Conservation (phyloP, 2,888 invertebrate genomes). For the Torymus tubicola region DNA sequence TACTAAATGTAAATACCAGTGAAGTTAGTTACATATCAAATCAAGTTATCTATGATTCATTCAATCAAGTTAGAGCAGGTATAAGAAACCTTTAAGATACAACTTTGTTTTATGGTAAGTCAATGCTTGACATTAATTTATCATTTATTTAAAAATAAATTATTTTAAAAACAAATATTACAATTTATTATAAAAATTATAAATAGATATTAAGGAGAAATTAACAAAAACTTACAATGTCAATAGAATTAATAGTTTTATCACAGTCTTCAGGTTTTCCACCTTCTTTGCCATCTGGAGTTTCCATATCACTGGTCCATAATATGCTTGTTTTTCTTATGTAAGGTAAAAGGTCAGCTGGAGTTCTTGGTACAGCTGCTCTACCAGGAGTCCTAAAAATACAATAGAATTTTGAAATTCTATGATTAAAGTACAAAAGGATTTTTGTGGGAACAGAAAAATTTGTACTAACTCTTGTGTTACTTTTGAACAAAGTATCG, state of each 20-base stretch:
- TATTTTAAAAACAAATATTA: too few relatives aligned
- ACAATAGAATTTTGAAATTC: background rate
- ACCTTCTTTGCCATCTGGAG: constrained; percentile 62
- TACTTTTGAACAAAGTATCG: constrained; percentile 50
- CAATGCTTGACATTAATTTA: too few relatives aligned
- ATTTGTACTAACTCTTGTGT: constrained; percentile 52
- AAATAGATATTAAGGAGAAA: too few relatives aligned
- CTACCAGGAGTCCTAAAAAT: constrained; percentile 62
- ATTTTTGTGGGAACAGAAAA: background rate
- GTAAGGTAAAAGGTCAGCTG: constrained; percentile 65
- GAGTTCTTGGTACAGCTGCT: constrained; percentile 65
- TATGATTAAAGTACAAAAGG: background rate
- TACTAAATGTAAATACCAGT: constrained; percentile 32
- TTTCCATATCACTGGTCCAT: constrained; percentile 70
- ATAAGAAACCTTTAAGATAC: too few relatives aligned
- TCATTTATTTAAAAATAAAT: too few relatives aligned
- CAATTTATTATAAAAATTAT: too few relatives aligned
- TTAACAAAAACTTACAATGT: constrained; percentile 37
- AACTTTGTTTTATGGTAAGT: too few relatives aligned
- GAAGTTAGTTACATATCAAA: constrained; percentile 27
- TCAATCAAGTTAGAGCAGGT: constrained; percentile 10
- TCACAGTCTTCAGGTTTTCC: constrained; percentile 37
- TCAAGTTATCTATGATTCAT: background rate
- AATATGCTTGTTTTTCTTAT: constrained; percentile 64
- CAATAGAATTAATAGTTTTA: constrained; percentile 34